Percentiles rank a stretch among this genome's conserved stretches.
These are phyloP conservation scores for Eupristina koningsbergeri DNA, from an alignment of 1,140 invertebrate genomes.

Conservation along the genomic window DNA sequence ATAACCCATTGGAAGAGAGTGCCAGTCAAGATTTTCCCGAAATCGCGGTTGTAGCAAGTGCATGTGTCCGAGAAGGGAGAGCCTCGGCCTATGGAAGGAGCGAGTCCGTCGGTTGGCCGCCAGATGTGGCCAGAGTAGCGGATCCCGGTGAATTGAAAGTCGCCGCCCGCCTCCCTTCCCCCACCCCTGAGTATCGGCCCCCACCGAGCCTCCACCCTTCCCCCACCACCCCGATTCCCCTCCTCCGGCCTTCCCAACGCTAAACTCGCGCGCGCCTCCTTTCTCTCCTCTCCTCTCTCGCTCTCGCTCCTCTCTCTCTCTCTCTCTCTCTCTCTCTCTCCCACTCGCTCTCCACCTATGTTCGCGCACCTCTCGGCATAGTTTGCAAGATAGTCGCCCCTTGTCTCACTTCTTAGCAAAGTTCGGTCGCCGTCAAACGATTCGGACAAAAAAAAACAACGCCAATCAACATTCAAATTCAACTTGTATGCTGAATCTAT, in stretches of 20 bases:
- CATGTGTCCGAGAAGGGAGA: background rate
- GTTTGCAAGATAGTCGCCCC: slow-evolving; percentile 30
- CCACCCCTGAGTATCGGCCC: slow-evolving; percentile 58
- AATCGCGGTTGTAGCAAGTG: background rate
- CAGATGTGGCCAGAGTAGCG: slow-evolving; percentile 68
- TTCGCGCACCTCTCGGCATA: slow-evolving; percentile 30
- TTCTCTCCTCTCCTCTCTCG: slow-evolving; percentile 15
- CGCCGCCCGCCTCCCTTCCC: slow-evolving; percentile 69
- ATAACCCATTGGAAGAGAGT: background rate
- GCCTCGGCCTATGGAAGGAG: background rate
- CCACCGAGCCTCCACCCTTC: slow-evolving; percentile 54
- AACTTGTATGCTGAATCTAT: background rate
- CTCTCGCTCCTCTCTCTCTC: slow-evolving; percentile 41
- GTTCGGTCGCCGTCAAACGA: background rate
- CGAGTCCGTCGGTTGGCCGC: slow-evolving; percentile 64
- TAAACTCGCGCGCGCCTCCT: slow-evolving; percentile 50
- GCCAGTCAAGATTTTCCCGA: background rate
- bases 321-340: slow-evolving; percentile 4
- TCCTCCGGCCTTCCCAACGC: slow-evolving; percentile 47
- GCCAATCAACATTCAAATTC: background rate
- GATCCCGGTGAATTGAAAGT: slow-evolving; percentile 68
- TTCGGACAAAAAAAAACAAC: background rate
- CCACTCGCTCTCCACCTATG: slow-evolving; percentile 21
- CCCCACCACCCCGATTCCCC: slow-evolving; percentile 59
- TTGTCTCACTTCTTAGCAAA: slow-evolving; percentile 2